Base-by-base conservation (phyloP, 2,797 vertebrate species). In the Bryconaethiops microstoma region DNA sequence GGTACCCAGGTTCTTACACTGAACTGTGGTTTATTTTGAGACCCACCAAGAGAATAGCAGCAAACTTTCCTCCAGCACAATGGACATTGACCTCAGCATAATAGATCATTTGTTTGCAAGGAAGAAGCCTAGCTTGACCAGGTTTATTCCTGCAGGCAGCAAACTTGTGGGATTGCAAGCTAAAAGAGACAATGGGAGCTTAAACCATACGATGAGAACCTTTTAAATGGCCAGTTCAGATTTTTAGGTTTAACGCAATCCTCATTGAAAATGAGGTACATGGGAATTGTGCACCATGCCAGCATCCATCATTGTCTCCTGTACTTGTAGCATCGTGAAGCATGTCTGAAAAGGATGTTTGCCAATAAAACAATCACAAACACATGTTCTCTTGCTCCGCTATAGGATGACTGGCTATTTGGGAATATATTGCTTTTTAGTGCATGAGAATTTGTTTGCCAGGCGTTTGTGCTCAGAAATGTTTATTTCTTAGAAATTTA, bases 281-380 rank as follows among this genome's bases (percentile, higher is more conserved):
- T 39, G 54, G 54, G 19, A 57, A n/a, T 21, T 57, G 71, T 39
- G 17, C 52, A 73, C 25, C 52, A 35, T 73, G 25, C 52, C 70
- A 57, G 10, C 52, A 55, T 73, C 76, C 52, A 57, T 23, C 55
- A 77, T 21, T 4, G 76, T 64, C 60, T 48, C n/a, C 3, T 50
- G 13, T 21, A 72, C 21, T 69, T 69, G 35, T 65, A 16, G 40
- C 63, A 65, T 23, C 21, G 60, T 73, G 62, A 78, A 42, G 23
- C 14, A 74, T 74, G 50, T 65, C 25, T 9, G 50, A 19, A 19
- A 50, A 50, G n/a, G 45, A 59, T 14, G 39, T 12, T 7, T 65
- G 80, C 69, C 75, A 82, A 72, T 45, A 50, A 69, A 72, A 62
- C 77, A 57, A 73, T 77, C 17, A 40, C 60, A 77, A 65, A 64